phyloP scores from a whole-genome alignment of 1,140 invertebrate genomes.

The Triops longicaudatus region DNA sequence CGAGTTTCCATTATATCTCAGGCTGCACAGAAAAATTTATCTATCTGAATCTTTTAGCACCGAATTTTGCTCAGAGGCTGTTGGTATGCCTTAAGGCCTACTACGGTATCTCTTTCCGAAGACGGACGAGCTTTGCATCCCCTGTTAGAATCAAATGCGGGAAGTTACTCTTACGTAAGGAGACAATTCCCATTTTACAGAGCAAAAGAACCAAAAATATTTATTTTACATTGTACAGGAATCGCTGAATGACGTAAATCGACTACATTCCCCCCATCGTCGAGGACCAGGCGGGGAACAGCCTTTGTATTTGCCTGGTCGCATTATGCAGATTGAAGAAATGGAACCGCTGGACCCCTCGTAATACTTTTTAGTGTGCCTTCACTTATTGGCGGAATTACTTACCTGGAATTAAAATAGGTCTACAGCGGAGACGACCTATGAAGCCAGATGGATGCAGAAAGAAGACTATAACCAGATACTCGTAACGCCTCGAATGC shows the following conservation, averaged over 20 bases:
- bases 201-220: background rate
- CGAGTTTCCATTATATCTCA: constrained; percentile 23
- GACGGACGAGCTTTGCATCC: constrained; percentile 24
- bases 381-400: background rate
- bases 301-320: constrained; percentile 57
- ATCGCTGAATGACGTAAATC: constrained; percentile 33
- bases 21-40: background rate
- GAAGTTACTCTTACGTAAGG: constrained; percentile 33
- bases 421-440: constrained; percentile 31
- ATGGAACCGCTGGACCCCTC: constrained; percentile 21
- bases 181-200: background rate
- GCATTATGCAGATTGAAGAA: constrained; percentile 55
- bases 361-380: background rate
- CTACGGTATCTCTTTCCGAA: constrained; percentile 34
- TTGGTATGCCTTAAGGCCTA: constrained; percentile 60
- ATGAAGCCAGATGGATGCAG: constrained; percentile 38
- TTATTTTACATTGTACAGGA: constrained; percentile 29
- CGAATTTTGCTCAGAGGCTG: constrained; percentile 66
- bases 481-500: constrained; percentile 41
- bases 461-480: constrained; percentile 39
- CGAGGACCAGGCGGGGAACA: constrained; percentile 15
- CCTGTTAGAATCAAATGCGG: constrained; percentile 26
- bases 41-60: constrained; percentile 48
- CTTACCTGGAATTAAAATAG: background rate
- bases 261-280: constrained; percentile 24